Base-by-base conservation (phyloP, 2,888 invertebrate genomes). In the Heliothis peltigera region DNA sequence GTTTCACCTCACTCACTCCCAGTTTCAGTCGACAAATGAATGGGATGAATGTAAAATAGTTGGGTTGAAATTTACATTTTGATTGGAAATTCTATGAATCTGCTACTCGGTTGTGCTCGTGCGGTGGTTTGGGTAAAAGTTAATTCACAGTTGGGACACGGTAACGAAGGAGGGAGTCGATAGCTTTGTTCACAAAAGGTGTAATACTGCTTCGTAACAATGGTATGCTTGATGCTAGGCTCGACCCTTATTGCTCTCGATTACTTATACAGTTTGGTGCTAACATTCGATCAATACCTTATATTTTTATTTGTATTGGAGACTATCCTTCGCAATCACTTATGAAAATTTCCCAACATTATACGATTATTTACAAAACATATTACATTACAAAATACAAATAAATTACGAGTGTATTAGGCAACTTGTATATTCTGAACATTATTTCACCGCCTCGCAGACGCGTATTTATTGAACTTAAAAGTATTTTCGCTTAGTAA, bases 31-130 rank as follows among this genome's bases (percentile, higher is more conserved):
- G 64, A 74, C 68, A 73, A 76, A 78, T 66, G 64, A 79, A 70
- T 64, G 65, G 32, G 80, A 83, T 85, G 79, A 88, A 87, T 86
- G 81, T 86, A 83, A 87, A 88, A 81, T 84, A 87, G 85, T 84
- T 80, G 80, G 67, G 44, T 76, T 80, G 79, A 74, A 83, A 92
- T 92, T 92, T 90, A 87, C 92, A 92, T 92, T 91, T 92, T 92
- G 90, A 92, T 92, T 92, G 90, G 88, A 90, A 89, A 87, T 75
- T 77, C 87, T 84, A 85, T 78, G 85, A 82, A 84, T 83, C 80
- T 83, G 82, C 76, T 76, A 70, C 75, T 80, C 81, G 80, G 85
- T 81, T 83, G 83, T 83, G 75, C 75, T 75, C 68, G 81, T 77
- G 74, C 75, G 70, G 70, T 79, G 63, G 79, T 70, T 69, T 28